Evolutionary conservation across 2,888 invertebrate genomes (phyloP), one percentile per base, ranked within the genome.

Genomic region (Sicus ferrugineus): DNA sequence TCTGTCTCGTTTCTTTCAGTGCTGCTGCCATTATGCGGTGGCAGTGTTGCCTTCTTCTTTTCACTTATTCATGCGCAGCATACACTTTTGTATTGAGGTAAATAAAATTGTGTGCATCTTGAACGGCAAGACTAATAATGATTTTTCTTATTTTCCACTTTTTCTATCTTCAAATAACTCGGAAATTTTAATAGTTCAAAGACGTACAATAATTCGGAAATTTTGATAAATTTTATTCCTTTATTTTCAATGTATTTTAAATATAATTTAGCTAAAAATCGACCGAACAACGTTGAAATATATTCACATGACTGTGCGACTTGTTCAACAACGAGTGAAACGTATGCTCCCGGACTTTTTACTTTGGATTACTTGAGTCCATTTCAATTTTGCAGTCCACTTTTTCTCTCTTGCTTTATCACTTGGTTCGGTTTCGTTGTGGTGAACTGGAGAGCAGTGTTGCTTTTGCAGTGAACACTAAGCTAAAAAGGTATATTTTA

Each of bases 21-120:
- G 31, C 58, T 26, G 6, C 9, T 38, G 54, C 61, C 38, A 19
- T 65, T 31, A 61, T 50, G 30, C 11, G 26, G 28, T 9, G 58
- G 67, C 54, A 73, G 72, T 72, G 56, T 66, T 70, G 72, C 65
- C 73, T 63, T 75, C 74, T 71, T 73, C 70, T 73, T 81, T 74
- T 69, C 80, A 77, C 81, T 74, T 67, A 73, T 73, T 71, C 72
- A 72, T 75, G 72, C 73, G 74, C 71, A 74, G 62, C 66, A 68
- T 56, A 56, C 62, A 70, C 34, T 70, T 68, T 42, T 58, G 52
- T 76, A 75, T 78, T 79, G 30, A 58, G 46, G 38, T 67, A 56
- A 67, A 48, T 59, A 67, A 75, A 76, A 77, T 76, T 79, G 78
- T 81, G 77, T 80, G 76, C 78, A 79, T 76, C 76, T 75, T 72